Evolutionary conservation across 1,140 invertebrate species (phyloP).

Genomic region (Brachionus manjavacas): DNA sequence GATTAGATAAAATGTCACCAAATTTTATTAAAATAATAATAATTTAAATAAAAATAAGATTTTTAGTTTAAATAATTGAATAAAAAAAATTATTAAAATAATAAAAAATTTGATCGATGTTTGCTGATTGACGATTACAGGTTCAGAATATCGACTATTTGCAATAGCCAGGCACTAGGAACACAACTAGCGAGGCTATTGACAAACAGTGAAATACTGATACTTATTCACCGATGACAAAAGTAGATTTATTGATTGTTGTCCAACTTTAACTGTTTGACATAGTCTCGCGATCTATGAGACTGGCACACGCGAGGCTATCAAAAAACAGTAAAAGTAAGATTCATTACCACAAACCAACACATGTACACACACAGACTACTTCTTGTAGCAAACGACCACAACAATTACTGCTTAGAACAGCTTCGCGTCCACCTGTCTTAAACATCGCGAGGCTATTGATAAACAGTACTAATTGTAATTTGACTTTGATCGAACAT

Average conservation of each 20-base stretch:
- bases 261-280: background rate
- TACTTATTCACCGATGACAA: background rate
- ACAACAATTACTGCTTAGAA: constrained; percentile 27
- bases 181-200: constrained; percentile 28
- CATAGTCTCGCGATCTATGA: background rate
- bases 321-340: constrained; percentile 26
- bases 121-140: background rate
- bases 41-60: no score
- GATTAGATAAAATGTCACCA: no score
- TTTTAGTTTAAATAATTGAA: no score
- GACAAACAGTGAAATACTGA: constrained; percentile 34
- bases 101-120: no score
- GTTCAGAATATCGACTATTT: constrained; percentile 11
- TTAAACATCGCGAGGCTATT: constrained; percentile 14
- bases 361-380: background rate
- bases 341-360: background rate
- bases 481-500: background rate
- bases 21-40: no score
- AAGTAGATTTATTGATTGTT: background rate
- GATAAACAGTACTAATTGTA: constrained; percentile 27
- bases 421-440: background rate
- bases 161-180: constrained; percentile 7
- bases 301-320: constrained; percentile 22
- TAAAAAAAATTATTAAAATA: no score
- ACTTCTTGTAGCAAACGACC: background rate